A percentile compares a stretch with the other conserved stretches of the same genome.
phyloP scores from a whole-genome alignment of 2,888 invertebrate genomes.

The Nomada ferruginata region DNA sequence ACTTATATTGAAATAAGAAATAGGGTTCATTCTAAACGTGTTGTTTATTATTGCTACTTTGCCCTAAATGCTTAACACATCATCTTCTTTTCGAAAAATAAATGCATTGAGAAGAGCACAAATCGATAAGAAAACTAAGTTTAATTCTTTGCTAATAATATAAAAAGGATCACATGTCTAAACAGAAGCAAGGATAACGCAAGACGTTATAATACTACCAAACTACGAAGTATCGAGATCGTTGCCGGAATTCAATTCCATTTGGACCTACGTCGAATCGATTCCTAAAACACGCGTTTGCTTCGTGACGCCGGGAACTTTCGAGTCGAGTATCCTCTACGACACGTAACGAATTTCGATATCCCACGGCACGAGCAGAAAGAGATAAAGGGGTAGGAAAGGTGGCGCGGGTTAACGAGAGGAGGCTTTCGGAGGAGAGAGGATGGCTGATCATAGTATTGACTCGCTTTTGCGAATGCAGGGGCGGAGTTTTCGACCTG shows the following conservation, averaged over 20 bases:
- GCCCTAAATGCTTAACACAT: no score
- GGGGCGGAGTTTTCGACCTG: constrained; percentile 83
- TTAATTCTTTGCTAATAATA: no score
- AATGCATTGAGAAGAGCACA: no score
- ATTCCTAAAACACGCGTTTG: constrained; percentile 49
- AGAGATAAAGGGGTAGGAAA: constrained; percentile 48
- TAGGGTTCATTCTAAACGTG: no score
- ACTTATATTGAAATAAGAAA: no score
- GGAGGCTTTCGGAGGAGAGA: constrained; percentile 53
- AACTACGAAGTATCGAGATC: no score
- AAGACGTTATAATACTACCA: no score
- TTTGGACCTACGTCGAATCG: constrained; percentile 13
- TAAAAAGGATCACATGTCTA: no score
- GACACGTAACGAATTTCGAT: constrained; percentile 70
- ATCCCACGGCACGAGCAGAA: constrained; percentile 36
- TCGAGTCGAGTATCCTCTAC: constrained; percentile 35
- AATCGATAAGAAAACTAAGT: no score
- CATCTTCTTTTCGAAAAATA: no score
- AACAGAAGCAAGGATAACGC: no score
- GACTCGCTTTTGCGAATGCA: constrained; percentile 81
- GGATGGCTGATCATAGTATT: constrained; percentile 76
- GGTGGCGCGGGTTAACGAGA: constrained; percentile 52
- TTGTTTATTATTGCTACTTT: no score
- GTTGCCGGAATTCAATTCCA: constrained; percentile 31
- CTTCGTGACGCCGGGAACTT: constrained; percentile 55